Percentiles rank a stretch among this genome's conserved stretches.
phyloP scores from a whole-genome alignment of 2,888 invertebrate genomes.

The Axea sp. region DNA sequence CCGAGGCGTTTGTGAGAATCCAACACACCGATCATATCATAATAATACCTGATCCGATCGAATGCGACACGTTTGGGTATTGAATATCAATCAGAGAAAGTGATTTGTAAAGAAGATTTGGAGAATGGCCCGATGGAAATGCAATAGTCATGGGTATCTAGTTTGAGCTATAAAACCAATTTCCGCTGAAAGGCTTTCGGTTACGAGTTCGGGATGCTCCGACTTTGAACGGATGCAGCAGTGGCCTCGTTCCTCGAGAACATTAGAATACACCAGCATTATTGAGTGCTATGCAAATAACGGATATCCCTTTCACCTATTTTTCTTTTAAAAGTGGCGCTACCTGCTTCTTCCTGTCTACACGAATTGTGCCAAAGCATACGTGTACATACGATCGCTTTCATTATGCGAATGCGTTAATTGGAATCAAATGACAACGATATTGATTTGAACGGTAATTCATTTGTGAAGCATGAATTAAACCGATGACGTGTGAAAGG shows the following conservation, averaged over 20 bases:
- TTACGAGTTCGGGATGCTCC: conserved; percentile 66
- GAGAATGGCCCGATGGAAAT: conserved; percentile 52
- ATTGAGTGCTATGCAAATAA: conserved; percentile 59
- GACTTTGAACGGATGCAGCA: conserved; percentile 71
- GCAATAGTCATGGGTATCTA: conserved; percentile 61
- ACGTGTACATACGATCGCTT: conserved; percentile 9
- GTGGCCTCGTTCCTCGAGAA: conserved; percentile 64
- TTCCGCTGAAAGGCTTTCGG: conserved; percentile 70
- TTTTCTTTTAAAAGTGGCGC: conserved; percentile 30
- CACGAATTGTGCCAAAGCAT: conserved; percentile 6
- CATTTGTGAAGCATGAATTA: not conserved
- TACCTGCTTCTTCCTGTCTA: conserved; percentile 55
- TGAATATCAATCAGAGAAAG: conserved; percentile 78
- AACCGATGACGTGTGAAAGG: not conserved
- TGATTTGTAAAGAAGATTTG: conserved; percentile 74
- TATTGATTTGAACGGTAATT: conserved; percentile 3
- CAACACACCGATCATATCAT: conserved; percentile 63
- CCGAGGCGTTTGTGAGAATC: conserved; percentile 65
- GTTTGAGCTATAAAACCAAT: conserved; percentile 76
- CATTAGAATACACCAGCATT: conserved; percentile 37
- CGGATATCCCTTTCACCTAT: conserved; percentile 54
- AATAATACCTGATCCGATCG: conserved; percentile 71
- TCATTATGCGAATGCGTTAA: conserved; percentile 33
- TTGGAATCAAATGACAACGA: conserved; percentile 34
- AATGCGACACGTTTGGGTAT: conserved; percentile 70